Evolutionary conservation across 2,888 invertebrate species (phyloP), one percentile per base, ranked within the genome.

Genomic region (Macrophya annulata): DNA sequence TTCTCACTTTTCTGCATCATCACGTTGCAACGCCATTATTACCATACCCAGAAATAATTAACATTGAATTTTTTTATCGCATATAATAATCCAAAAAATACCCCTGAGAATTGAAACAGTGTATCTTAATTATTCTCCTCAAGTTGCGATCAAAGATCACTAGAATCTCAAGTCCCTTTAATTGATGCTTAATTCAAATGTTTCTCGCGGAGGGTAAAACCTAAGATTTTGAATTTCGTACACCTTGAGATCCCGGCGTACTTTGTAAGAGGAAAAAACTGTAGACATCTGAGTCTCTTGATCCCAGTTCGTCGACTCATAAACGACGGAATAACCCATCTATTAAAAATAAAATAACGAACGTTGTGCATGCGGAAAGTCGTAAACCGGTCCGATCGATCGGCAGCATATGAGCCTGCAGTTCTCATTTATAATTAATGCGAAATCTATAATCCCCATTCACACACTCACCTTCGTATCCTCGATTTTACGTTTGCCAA

Each of bases 401-500:
- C n/a, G 0, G 10, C 55, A 55, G n/a, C 55, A n/a, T 51, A 17
- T 6, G 6, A 51, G 55, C 55, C 55, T 6, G 55, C 8, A 17
- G n/a, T n/a, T 17, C 43, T 17, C 17, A 0, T 6, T 51, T 51
- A 48, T 48, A 17, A 17, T 51, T 5, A 17, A 17, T 51, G 55
- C 8, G n/a, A 55, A 55, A 6, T 55, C n/a, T 5, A 5, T n/a
- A n/a, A 55, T 6, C 55, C 55, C 0, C 6, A n/a, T 5, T 51
- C 17, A n/a, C 17, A 5, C 17, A 51, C 79, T 81, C 81, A 81
- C 81, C 81, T 81, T 51, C 10, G n/a, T 40, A 40, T n/a, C 17
- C 62, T 62, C 81, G 62, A 17, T 81, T 81, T 25, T 81, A 81
- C 81, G 81, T 81, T 43, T 51, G 81, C 81, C 81, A 81, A 81